These are phyloP conservation scores for Equus quagga DNA, from an alignment of 2,113 vertebrate genomes.

Conservation along the genomic window DNA sequence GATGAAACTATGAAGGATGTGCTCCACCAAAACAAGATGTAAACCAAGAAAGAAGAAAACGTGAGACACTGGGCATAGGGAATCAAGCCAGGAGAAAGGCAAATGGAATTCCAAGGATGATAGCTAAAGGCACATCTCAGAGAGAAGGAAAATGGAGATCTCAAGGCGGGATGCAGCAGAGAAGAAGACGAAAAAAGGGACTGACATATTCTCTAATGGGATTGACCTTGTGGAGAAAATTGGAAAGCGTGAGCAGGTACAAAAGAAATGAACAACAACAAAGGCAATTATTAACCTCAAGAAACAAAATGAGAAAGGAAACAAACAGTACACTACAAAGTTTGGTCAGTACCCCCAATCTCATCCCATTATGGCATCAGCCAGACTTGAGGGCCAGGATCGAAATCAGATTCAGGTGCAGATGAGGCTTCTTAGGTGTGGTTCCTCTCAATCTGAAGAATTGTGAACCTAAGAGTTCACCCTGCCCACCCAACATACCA, in stretches of 20 bases:
- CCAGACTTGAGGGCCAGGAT: not conserved
- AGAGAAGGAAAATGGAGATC: not conserved
- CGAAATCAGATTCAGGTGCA: not conserved
- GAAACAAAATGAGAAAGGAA: not conserved
- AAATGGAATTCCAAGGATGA: not conserved
- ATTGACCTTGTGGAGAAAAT: not conserved
- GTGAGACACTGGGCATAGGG: not conserved
- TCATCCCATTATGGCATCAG: not conserved
- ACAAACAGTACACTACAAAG: not conserved
- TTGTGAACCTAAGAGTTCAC: not conserved
- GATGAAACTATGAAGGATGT: not conserved
- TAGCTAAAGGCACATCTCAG: not conserved
- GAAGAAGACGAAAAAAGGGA: rapidly evolving
- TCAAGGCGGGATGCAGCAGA: not conserved
- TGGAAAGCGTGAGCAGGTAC: not conserved
- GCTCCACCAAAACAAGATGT: not conserved
- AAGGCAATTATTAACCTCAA: not conserved
- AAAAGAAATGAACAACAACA: not conserved
- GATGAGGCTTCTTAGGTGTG: not conserved
- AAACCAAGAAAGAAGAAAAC: not conserved
- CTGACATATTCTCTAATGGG: not conserved
- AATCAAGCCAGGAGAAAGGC: not conserved
- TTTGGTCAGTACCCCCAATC: not conserved
- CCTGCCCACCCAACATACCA: not conserved
- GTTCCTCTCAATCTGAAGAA: not conserved